A percentile compares a stretch with the other conserved stretches of the same genome.
Conservation (phyloP, 2,888 invertebrate genomes). For the Linhomoeus sp. region DNA sequence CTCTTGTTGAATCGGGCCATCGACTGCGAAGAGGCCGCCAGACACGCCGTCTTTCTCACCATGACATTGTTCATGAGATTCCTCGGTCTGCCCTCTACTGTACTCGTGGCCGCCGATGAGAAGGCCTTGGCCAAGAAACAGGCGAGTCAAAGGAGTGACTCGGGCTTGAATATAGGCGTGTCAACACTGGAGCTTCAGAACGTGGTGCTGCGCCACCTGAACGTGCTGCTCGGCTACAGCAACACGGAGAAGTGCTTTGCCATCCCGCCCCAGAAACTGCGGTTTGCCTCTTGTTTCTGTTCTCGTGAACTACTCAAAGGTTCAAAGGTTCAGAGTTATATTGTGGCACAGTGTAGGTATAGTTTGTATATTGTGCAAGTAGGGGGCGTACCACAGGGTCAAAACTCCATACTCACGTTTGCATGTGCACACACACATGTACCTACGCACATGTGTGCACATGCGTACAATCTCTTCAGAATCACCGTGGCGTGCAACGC, state of each 20-base stretch:
- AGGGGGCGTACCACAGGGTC: neutral
- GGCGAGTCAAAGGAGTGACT: constrained; percentile 15
- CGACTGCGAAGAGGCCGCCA: constrained; percentile 79
- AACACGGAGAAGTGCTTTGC: constrained; percentile 71
- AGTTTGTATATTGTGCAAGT: too few relatives aligned
- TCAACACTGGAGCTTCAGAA: constrained; percentile 48
- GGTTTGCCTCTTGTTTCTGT: constrained; percentile 36
- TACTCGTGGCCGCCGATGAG: constrained; percentile 46
- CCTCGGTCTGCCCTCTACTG: constrained; percentile 8
- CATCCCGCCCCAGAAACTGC: constrained; percentile 60
- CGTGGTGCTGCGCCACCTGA: constrained; percentile 71
- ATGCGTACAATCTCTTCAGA: too few relatives aligned
- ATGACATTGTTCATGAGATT: constrained; percentile 75
- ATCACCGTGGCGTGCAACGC: constrained; percentile 84
- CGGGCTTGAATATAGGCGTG: too few relatives aligned
- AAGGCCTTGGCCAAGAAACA: constrained; percentile 50
- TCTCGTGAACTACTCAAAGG: too few relatives aligned
- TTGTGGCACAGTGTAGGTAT: too few relatives aligned
- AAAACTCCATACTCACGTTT: too few relatives aligned
- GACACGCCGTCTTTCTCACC: constrained; percentile 77
- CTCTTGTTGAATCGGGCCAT: constrained; percentile 64
- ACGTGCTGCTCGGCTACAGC: constrained; percentile 76
- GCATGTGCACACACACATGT: too few relatives aligned
- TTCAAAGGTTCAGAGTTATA: too few relatives aligned
- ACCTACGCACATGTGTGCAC: too few relatives aligned